Conservation (phyloP, 2,797 vertebrate genomes). For the Dallia pectoralis region DNA sequence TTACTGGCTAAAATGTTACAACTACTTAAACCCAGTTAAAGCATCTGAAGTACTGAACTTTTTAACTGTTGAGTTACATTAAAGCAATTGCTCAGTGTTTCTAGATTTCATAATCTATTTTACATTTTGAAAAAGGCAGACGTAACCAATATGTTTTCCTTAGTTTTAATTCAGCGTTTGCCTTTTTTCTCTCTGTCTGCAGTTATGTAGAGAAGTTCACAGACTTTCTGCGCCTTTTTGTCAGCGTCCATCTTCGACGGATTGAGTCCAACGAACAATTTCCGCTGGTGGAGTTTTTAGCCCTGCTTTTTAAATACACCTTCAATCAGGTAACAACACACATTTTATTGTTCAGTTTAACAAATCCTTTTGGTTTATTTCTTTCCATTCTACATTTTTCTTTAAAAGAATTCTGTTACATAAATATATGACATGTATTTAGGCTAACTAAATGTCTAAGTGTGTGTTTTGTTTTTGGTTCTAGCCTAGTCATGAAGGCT, state of each 20-base stretch:
- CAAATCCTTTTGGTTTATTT: not conserved
- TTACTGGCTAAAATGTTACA: no score
- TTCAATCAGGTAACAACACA: conserved; percentile 90
- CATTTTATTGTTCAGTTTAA: not conserved
- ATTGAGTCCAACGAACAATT: conserved; percentile 97
- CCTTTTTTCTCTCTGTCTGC: conserved; percentile 38
- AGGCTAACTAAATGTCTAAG: not conserved
- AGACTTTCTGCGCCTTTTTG: conserved; percentile 96
- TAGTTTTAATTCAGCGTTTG: not conserved
- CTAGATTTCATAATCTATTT: no score
- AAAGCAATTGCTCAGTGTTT: no score
- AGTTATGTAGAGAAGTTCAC: conserved; percentile 99
- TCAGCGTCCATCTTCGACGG: conserved; percentile 92
- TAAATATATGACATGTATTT: not conserved
- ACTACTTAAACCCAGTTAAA: no score
- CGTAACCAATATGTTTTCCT: not conserved
- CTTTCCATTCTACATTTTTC: not conserved
- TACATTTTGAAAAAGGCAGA: not conserved
- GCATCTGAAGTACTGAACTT: no score
- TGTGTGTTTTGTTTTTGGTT: conserved; percentile 20
- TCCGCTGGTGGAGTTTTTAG: conserved; percentile 94
- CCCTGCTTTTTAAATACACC: conserved; percentile 95
- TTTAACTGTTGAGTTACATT: no score
- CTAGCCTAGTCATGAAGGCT: conserved; percentile 96
- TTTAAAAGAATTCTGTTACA: not conserved